Evolutionary conservation across 2,113 vertebrate genomes (phyloP).

Genomic region (Calidris pugnax): DNA sequence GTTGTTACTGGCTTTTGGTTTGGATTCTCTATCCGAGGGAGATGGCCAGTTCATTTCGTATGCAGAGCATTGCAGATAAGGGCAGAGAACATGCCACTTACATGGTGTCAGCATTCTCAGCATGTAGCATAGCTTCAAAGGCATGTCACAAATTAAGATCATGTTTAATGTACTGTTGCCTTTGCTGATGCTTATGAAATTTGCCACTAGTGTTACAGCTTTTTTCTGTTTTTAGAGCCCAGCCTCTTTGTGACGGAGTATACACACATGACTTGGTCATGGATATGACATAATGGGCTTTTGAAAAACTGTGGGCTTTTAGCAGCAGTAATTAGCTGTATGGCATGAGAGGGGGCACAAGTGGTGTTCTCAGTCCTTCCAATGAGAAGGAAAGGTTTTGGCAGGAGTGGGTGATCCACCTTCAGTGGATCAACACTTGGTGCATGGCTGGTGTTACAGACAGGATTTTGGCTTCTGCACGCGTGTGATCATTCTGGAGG

Average conservation of each 20-base stretch:
- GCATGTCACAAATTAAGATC: constrained; percentile 35
- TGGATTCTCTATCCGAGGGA: background rate
- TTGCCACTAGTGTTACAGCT: background rate
- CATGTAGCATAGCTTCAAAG: background rate
- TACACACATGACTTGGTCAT: background rate
- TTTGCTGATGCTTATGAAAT: constrained; percentile 48
- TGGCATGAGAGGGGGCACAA: background rate
- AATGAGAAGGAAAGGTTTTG: background rate
- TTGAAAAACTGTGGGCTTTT: background rate
- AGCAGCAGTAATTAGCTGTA: background rate
- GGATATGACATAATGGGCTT: background rate
- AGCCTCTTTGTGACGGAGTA: background rate
- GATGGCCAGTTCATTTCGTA: background rate
- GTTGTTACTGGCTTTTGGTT: background rate
- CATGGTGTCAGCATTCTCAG: constrained; percentile 38
- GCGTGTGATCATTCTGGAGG: background rate
- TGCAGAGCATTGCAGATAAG: background rate
- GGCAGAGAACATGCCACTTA: background rate
- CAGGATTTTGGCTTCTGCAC: background rate
- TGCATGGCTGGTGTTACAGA: background rate
- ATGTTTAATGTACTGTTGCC: background rate
- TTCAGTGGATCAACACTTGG: background rate
- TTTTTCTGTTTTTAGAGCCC: background rate
- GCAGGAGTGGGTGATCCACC: background rate
- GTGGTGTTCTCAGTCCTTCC: background rate